Percentiles rank a stretch among this genome's conserved stretches.
phyloP scores from a whole-genome alignment of 1,140 invertebrate species.

The Heliconius hermathena region DNA sequence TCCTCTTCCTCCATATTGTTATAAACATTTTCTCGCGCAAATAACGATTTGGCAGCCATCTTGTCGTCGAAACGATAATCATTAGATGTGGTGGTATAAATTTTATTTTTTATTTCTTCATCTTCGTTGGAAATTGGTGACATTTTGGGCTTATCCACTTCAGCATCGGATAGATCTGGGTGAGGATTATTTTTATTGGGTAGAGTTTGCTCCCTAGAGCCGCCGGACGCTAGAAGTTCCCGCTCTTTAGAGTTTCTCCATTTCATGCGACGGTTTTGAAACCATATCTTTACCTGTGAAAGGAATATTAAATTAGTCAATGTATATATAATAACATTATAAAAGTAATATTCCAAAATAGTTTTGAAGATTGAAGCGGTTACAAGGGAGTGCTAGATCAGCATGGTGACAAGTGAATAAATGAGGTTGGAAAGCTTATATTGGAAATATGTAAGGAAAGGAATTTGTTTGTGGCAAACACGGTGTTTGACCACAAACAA shows the following conservation, averaged over 20 bases:
- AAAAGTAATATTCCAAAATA: too few species aligned
- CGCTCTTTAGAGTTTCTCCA: constrained; percentile 98
- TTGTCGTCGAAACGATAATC: constrained; percentile 72
- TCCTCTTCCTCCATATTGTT: constrained; percentile 82
- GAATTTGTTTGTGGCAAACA: too few species aligned
- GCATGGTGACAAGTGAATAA: too few species aligned
- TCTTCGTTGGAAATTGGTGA: constrained; percentile 80
- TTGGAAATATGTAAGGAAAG: too few species aligned
- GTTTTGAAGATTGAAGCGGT: too few species aligned
- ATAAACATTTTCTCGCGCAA: constrained; percentile 74
- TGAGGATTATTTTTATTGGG: constrained; percentile 98
- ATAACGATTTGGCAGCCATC: constrained; percentile 54
- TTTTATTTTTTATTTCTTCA: constrained; percentile 69
- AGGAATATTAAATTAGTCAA: constrained; percentile 43
- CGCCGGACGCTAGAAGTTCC: constrained; percentile 95
- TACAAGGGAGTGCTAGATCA: too few species aligned
- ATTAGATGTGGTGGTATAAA: constrained; percentile 62
- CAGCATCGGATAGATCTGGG: constrained; percentile 96
- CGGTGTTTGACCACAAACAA: too few species aligned
- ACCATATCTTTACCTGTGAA: constrained; percentile 97
- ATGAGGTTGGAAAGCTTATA: too few species aligned
- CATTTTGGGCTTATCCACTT: constrained; percentile 87
- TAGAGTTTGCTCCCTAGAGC: constrained; percentile 95
- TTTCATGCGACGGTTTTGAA: constrained; percentile 97
- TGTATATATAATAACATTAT: not conserved